Evolutionary conservation across 1,140 invertebrate species (phyloP), one percentile per base, ranked within the genome.

Genomic region (Aricia agestis): DNA sequence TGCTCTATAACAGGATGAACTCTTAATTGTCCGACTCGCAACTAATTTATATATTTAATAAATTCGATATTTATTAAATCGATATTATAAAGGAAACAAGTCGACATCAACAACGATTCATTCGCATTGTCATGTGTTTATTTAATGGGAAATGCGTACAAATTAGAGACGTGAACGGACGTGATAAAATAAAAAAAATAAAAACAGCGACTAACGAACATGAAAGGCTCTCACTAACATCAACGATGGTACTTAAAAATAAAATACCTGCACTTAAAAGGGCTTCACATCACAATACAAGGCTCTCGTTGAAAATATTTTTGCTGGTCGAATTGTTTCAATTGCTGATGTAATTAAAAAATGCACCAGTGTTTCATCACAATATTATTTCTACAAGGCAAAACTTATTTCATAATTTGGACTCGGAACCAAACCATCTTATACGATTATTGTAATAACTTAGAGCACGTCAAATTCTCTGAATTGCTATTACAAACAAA

Each of bases 171-270:
- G 59, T 59, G 6, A 63, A 25, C 10, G 17, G 19, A 63, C 59
- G 59, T 63, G 59, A 63, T 10, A 63, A 63, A 63, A 63, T 63
- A 7, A 63, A 63, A 63, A 63, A 63, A 36, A 4, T 52, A 15
- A 52, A 11, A 52, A 52, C 17, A 63, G 0, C 18, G 10, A 19
- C 59, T 19, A 63, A 63, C 59, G 59, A 19, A 18, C n/a, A 59
- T 59, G 1, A 59, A 59, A 59, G 18, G 18, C 6, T 0, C 7
- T 59, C 17, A 63, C 59, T 18, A 11, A 19, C 17, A 63, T 63
- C 17, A 19, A 1, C 17, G 10, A 9, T 63, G 11, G 18, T 17
- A 11, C 59, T 63, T 63, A 10, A 63, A 63, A 52, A 52, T 52
- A 52, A 52, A 36, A 63, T 63, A 19, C 10, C 18, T 63, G 18